Conservation (phyloP, 30 jellyfish, hydroid and myxozoan genomes). For the Aurelia coerulea region DNA sequence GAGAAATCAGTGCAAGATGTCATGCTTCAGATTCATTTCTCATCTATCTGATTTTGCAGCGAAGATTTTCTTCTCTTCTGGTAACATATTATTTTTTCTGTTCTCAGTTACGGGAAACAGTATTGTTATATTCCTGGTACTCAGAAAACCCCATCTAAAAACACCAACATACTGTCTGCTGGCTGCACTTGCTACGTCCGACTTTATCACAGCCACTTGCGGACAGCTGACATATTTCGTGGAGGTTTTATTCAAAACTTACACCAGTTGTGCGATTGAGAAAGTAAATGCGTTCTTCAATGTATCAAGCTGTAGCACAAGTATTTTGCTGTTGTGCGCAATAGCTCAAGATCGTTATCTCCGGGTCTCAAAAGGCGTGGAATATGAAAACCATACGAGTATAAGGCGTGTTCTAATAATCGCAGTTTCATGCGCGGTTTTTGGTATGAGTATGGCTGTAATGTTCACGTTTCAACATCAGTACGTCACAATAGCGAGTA, state of each 20-base stretch:
- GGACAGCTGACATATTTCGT: constrained; percentile 58
- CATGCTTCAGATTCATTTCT: constrained; percentile 32
- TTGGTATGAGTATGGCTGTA: constrained; percentile 33
- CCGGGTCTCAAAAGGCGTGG: constrained; percentile 37
- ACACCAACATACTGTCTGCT: constrained; percentile 49
- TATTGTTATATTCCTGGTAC: constrained; percentile 48
- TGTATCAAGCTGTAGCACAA: constrained; percentile 56
- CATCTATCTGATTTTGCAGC: neutral
- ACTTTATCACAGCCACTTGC: constrained; percentile 46
- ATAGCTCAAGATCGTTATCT: constrained; percentile 62
- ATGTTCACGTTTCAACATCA: constrained; percentile 14
- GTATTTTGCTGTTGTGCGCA: constrained; percentile 46
- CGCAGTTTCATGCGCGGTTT: neutral
- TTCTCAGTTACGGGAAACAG: constrained; percentile 43
- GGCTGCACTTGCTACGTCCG: constrained; percentile 62
- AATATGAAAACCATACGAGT: constrained; percentile 18
- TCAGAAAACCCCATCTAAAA: constrained; percentile 12
- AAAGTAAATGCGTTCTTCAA: constrained; percentile 46
- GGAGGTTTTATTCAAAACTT: constrained; percentile 23
- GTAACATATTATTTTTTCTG: neutral
- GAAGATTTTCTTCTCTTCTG: neutral
- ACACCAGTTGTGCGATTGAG: constrained; percentile 23
- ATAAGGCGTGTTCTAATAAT: neutral
- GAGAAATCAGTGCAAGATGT: neutral
- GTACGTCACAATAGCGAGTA: constrained; percentile 3